These are phyloP conservation scores for Temnothorax longispinosus DNA, from an alignment of 1,140 invertebrate genomes.

Conservation along the genomic window DNA sequence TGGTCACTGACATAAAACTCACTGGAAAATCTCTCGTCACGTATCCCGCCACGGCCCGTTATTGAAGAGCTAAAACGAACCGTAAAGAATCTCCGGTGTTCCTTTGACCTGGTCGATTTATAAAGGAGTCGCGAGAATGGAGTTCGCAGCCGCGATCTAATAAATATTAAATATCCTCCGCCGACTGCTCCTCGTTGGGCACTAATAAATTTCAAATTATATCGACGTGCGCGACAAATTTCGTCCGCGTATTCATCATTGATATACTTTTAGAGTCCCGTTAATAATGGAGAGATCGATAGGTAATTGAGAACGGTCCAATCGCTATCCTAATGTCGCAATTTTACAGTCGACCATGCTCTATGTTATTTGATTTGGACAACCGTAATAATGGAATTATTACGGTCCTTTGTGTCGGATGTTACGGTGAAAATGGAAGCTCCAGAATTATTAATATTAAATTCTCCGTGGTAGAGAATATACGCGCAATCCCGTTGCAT, in stretches of 20 bases:
- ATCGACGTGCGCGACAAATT: conserved; percentile 15
- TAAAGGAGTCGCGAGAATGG: background rate
- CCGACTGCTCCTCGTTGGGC: background rate
- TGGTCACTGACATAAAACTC: conserved; percentile 39
- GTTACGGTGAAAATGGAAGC: conserved; percentile 6
- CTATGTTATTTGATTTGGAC: conserved; percentile 11
- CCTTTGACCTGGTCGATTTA: conserved; percentile 38
- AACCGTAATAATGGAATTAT: background rate
- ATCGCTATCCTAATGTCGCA: background rate
- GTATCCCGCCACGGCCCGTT: conserved; percentile 14
- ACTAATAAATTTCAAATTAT: conserved; percentile 44
- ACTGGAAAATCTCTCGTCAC: conserved; percentile 45
- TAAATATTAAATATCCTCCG: conserved; percentile 59
- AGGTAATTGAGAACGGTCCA: background rate
- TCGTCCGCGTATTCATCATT: conserved; percentile 17
- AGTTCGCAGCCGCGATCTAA: background rate
- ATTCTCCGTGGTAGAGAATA: background rate
- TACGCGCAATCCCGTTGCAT: background rate
- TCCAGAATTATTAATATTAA: conserved; percentile 43
- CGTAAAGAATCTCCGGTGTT: conserved; percentile 37
- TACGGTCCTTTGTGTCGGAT: background rate
- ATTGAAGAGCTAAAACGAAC: conserved; percentile 40
- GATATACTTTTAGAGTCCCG: background rate
- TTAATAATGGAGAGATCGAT: background rate
- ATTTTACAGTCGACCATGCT: background rate